Percentiles rank a stretch among this genome's conserved stretches.
Conservation (phyloP, 2,888 invertebrate genomes). For the Dryadula phaetusa region DNA sequence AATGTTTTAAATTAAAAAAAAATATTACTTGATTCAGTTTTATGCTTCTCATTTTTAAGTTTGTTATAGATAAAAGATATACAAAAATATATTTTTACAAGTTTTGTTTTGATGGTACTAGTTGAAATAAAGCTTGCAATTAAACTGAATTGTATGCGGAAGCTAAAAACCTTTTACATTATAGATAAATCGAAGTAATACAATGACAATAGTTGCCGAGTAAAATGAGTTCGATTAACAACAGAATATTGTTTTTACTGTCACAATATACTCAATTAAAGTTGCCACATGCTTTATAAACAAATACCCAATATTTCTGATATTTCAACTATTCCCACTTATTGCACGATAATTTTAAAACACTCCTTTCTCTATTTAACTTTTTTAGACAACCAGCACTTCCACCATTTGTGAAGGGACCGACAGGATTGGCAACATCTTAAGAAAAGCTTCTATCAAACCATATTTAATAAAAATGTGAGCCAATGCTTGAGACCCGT, state of each 20-base stretch:
- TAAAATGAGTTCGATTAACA: background rate
- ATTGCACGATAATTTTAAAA: no score
- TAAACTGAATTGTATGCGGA: background rate
- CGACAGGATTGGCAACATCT: no score
- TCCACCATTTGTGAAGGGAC: no score
- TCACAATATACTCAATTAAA: background rate
- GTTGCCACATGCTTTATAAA: background rate
- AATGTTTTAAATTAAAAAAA: background rate
- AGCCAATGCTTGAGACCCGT: no score
- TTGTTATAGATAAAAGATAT: background rate
- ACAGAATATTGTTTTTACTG: slow-evolving; percentile 9
- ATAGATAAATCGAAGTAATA: slow-evolving; percentile 10
- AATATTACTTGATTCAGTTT: background rate
- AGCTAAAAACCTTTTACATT: background rate
- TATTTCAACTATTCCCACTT: no score
- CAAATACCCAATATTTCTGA: no score
- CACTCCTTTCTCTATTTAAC: no score
- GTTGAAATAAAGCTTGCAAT: background rate
- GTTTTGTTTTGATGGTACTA: background rate
- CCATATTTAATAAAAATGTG: no score
- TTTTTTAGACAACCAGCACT: no score
- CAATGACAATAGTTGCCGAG: background rate
- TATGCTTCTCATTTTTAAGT: background rate
- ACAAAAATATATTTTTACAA: background rate
- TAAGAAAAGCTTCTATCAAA: no score